Evolutionary conservation across 2,888 invertebrate genomes (phyloP).

Genomic region (Seira ritae): DNA sequence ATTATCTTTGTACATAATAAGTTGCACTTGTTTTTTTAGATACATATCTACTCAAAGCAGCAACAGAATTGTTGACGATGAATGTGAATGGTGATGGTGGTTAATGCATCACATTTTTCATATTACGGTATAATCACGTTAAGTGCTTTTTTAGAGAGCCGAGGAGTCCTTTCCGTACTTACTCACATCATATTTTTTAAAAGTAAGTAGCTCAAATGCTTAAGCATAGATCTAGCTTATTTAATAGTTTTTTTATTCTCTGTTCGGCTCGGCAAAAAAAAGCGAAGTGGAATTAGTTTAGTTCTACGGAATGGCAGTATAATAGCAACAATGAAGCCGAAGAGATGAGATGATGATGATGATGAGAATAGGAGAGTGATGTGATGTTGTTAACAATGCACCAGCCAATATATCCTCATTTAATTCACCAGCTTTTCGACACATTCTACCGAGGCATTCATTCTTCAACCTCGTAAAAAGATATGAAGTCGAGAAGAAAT

Average conservation of each 20-base stretch:
- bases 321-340: neutral
- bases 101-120: slow-evolving; percentile 16
- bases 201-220: neutral
- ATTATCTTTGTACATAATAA: neutral
- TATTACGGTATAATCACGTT: slow-evolving; percentile 51
- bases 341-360: slow-evolving; percentile 33
- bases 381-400: slow-evolving; percentile 57
- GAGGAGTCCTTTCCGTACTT: neutral
- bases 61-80: neutral
- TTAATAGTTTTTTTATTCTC: too few relatives aligned
- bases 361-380: slow-evolving; percentile 25
- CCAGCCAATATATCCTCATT: slow-evolving; percentile 26
- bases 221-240: neutral
- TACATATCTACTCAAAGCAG: neutral
- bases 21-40: too few relatives aligned
- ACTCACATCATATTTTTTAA: too few relatives aligned
- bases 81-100: neutral
- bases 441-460: slow-evolving; percentile 29
- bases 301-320: slow-evolving; percentile 31
- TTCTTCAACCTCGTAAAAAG: neutral
- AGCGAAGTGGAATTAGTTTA: slow-evolving; percentile 37
- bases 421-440: slow-evolving; percentile 55
- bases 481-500: too few relatives aligned
- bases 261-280: slow-evolving; percentile 11
- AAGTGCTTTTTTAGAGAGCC: slow-evolving; percentile 48